Evolutionary conservation across 2,888 invertebrate species (phyloP).

Genomic region (Matsumyia berberina): DNA sequence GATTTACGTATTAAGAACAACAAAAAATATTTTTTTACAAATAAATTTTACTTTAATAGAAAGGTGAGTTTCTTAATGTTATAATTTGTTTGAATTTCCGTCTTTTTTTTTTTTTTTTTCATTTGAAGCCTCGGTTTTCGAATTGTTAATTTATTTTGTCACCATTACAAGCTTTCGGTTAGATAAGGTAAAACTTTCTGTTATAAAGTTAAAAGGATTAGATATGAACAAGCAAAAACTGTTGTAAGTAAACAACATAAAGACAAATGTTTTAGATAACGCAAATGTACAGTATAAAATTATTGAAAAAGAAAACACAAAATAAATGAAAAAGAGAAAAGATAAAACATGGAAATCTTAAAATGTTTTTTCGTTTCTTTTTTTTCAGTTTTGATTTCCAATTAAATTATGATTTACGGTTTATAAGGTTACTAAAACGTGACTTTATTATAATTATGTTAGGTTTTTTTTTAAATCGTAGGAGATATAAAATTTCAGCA

Average conservation of each 20-base stretch:
- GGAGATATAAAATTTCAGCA: no score
- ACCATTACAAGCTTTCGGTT: conserved; percentile 45
- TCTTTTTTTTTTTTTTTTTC: conserved; percentile 54
- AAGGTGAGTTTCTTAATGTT: conserved; percentile 60
- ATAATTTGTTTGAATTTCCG: no score
- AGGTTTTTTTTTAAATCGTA: no score
- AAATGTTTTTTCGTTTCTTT: conserved; percentile 29
- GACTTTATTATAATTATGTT: no score
- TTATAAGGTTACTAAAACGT: no score
- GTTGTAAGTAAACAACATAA: conserved; percentile 42
- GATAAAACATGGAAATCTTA: conserved; percentile 48
- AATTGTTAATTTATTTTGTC: conserved; percentile 35
- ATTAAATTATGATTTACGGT: no score
- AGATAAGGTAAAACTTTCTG: conserved; percentile 32
- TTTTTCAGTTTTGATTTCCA: neutral
- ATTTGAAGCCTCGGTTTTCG: conserved; percentile 54
- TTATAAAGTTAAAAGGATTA: conserved; percentile 22
- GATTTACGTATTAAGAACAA: conserved; percentile 77
- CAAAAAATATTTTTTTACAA: conserved; percentile 75
- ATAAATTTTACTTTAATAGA: conserved; percentile 77
- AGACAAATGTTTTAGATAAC: conserved; percentile 38
- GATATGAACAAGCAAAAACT: conserved; percentile 1
- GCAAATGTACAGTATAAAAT: conserved; percentile 48
- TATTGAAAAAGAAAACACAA: conserved; percentile 41
- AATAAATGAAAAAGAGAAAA: conserved; percentile 27